Evolutionary conservation across 2,797 vertebrate genomes (phyloP), one percentile per base, ranked within the genome.

Genomic region (Spatula versicolor): DNA sequence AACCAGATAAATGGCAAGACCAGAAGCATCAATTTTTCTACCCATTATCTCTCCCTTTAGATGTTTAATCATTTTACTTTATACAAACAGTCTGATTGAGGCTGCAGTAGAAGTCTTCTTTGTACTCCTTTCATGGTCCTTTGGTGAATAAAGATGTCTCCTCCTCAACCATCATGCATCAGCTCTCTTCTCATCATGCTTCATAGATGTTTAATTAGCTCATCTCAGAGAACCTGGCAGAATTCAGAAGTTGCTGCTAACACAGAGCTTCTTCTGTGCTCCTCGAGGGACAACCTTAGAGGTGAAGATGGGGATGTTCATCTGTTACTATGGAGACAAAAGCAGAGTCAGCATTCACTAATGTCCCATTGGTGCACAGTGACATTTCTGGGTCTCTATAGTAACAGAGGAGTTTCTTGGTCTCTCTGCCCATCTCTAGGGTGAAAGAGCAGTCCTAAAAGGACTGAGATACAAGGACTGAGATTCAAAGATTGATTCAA

Each of bases 281-380:
- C 46, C 86, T 92, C 0, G 1, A 83, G 83, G 54, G 83, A 35
- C 33, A 91, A 19, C 55, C 41, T 48, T 72, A 76, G 71, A 82
- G 56, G 68, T 45, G 62, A 74, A 73, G 78, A 75, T 72, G 68
- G 21, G 33, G 71, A 39, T 77, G 66, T 46, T 60, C 71, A 56
- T 87, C 59, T 66, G 88, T 93, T 93, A 54, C 90, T 75, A 79
- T 67, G 90, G 84, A 89, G 67, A 91, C 76, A 77, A 52, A 52
- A 72, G 35, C 6, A 10, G 37, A 96, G 31, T 33, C 73, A 75
- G 50, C 43, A 63, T 86, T 76, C 13, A 20, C 43, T 88, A 67
- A 11, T 59, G 87, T 83, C 82, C 72, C 56, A 28, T 26, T 88
- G 35, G 13, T 1, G 3, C 9, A 55, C 18, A 48, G 23, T 74